phyloP scores from a whole-genome alignment of 2,797 vertebrate species.

The Simalia tracyae region DNA sequence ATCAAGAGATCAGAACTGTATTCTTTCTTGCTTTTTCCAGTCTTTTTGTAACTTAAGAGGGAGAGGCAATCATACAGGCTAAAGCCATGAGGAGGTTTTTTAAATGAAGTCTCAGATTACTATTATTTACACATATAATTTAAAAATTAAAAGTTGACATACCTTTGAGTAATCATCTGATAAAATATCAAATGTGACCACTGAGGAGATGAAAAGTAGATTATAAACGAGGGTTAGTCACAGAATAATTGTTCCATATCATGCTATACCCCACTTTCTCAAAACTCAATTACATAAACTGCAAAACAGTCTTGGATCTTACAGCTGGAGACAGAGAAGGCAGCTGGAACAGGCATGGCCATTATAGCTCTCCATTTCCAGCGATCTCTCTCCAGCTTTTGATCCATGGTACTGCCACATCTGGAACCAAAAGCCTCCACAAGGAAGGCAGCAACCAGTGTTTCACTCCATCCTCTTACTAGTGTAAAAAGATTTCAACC shows the following conservation, averaged over 20 bases:
- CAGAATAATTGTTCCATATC: slow-evolving; percentile 46
- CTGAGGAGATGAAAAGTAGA: slow-evolving; percentile 74
- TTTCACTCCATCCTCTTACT: background rate
- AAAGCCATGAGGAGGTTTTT: slow-evolving; percentile 29
- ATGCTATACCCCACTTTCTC: background rate
- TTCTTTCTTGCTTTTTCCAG: background rate
- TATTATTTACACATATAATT: slow-evolving; percentile 31
- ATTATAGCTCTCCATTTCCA: background rate
- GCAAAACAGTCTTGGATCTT: background rate
- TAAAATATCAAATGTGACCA: slow-evolving; percentile 93
- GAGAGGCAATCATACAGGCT: slow-evolving; percentile 14
- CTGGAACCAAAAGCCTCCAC: background rate
- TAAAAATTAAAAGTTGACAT: slow-evolving; percentile 55
- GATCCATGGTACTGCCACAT: background rate
- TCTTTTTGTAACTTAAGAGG: background rate
- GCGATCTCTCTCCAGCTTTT: background rate
- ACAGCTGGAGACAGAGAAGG: background rate
- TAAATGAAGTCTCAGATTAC: slow-evolving; percentile 19
- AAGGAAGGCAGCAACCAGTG: background rate
- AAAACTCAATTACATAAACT: background rate
- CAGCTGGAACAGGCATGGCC: too few relatives aligned
- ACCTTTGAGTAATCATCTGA: slow-evolving; percentile 99
- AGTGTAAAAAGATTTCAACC: background rate
- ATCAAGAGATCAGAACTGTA: background rate
- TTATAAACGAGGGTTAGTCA: slow-evolving; percentile 39